Evolutionary conservation across 2,888 invertebrate genomes (phyloP).

Genomic region (Margaritifera margaritifera): DNA sequence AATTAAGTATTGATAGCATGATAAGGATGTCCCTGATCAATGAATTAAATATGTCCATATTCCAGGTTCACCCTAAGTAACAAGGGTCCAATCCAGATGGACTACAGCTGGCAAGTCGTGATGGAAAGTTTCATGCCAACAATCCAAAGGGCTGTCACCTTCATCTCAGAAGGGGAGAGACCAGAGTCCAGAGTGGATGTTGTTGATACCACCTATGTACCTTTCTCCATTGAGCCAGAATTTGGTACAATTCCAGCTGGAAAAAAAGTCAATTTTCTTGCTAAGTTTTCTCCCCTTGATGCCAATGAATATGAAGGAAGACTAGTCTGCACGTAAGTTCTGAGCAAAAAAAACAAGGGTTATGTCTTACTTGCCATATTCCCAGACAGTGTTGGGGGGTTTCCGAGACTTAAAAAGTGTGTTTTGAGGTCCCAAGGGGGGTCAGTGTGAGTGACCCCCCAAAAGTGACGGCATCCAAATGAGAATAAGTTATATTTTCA

Average conservation of each 20-base stretch:
- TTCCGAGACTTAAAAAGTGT: no score
- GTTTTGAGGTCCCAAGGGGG: no score
- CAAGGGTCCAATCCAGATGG: constrained; percentile 66
- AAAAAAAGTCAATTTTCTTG: constrained; percentile 59
- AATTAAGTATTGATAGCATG: no score
- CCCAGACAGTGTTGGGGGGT: no score
- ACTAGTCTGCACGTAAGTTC: constrained; percentile 69
- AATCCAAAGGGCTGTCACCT: constrained; percentile 64
- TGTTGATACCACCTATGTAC: constrained; percentile 61
- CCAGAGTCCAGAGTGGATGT: constrained; percentile 61
- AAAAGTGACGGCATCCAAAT: no score
- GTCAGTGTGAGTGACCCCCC: no score
- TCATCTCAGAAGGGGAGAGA: constrained; percentile 61
- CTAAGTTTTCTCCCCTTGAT: constrained; percentile 71
- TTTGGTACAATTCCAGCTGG: constrained; percentile 67
- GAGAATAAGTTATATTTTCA: no score
- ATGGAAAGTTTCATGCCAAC: constrained; percentile 67
- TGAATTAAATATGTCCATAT: not conserved
- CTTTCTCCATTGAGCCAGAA: constrained; percentile 71
- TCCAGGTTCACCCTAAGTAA: constrained; percentile 65
- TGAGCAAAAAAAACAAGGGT: no score
- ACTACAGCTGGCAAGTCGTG: constrained; percentile 70
- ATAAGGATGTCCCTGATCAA: no score
- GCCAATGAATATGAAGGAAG: constrained; percentile 70
- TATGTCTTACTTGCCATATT: no score